phyloP scores from a whole-genome alignment of 2,888 invertebrate species.

The Prenolepis imparis region DNA sequence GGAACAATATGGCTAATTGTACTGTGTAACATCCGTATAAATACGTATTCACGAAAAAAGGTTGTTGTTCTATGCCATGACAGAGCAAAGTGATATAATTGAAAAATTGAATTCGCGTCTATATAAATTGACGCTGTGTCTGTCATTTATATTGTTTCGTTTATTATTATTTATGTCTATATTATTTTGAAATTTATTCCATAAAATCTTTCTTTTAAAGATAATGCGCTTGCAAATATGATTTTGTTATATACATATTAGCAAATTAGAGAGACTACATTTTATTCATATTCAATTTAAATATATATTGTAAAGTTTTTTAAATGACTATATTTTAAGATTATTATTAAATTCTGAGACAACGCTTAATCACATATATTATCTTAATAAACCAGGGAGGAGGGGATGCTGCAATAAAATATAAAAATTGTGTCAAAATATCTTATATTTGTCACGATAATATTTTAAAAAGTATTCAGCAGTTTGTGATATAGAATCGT shows the following conservation, averaged over 20 bases:
- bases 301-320: background rate
- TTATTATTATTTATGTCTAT: background rate
- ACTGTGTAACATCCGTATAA: slow-evolving; percentile 13
- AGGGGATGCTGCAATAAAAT: too few species aligned
- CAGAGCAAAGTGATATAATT: slow-evolving; percentile 10
- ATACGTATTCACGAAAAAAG: slow-evolving; percentile 23
- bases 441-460: background rate
- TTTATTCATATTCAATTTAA: background rate
- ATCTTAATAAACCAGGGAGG: background rate
- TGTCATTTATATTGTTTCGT: too few species aligned
- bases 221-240: background rate
- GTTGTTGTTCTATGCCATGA: background rate
- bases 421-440: background rate
- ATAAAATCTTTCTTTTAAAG: background rate
- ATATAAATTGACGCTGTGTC: background rate
- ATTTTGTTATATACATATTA: background rate
- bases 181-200: background rate
- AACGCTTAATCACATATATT: background rate
- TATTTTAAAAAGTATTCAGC: background rate
- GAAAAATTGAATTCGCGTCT: slow-evolving; percentile 16
- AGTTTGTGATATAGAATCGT: too few species aligned
- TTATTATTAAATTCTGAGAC: background rate
- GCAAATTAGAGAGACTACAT: background rate
- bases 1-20: slow-evolving; percentile 52
- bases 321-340: background rate